Evolutionary conservation across 53 echinoderm and acorn worm genomes (phyloP), one percentile per base, ranked within the genome.

Genomic region (Crossaster papposus): DNA sequence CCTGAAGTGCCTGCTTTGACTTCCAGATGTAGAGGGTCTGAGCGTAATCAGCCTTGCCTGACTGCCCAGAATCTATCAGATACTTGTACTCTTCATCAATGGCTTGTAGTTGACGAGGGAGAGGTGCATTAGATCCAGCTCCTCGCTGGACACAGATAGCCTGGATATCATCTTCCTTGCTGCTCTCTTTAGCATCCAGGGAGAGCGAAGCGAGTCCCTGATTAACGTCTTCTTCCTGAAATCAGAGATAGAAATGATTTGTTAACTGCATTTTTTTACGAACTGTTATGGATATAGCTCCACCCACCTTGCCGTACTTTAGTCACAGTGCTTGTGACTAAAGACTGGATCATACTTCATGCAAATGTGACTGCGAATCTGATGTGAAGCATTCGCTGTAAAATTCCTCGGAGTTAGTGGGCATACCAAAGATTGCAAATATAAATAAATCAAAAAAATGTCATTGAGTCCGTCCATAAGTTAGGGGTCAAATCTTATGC

Each of bases 1-100:
- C 97, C 94, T 96, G 95, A 34, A 94, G 91, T 29, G 97, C 97
- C 88, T 96, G 95, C 77, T 96, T 96, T 23, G 97, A 96, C 89
- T 96, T 96, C 95, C 93, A 95, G 30, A 95, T 81, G 74, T 96
- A 96, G 54, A 96, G 80, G 11, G 81, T 92, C 83, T 96, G 97
- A 36, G 95, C 97, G 65, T 96, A 96, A 68, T 96, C 97, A 1
- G 97, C 78, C 72, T 96, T 96, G 51, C 93, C 94, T 2, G 97
- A 96, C 91, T 96, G 97, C 35, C 97, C 97, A 53, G 92, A 90
- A 62, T 96, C 95, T 34, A 95, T 64, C 76, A 96, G 89, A 58
- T 85, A 95, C 77, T 94, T 95, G 88, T 92, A 96, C 79, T 96
- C 97, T 77, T 96, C 97, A 90, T 96, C 97, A 24, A 96, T 92